Evolutionary conservation across 1,140 invertebrate genomes (phyloP), one percentile per base, ranked within the genome.

Genomic region (Ruditapes philippinarum): DNA sequence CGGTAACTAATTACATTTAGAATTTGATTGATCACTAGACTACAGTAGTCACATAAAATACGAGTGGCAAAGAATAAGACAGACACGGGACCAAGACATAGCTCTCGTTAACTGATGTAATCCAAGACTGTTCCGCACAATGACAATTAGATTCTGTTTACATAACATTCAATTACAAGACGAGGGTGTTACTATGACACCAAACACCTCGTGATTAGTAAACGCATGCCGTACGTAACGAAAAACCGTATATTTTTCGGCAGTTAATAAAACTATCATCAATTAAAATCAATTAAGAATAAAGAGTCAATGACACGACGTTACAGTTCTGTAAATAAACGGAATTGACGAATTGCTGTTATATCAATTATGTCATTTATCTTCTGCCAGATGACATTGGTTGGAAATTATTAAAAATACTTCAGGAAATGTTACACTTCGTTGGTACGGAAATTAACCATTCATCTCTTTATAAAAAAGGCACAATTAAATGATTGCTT

Each of bases 161-260:
- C 81, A 84, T 84, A 84, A 84, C 65, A 84, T 62, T 49, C 62
- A 84, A 84, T 84, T 68, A 84, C 25, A 84, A 70, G 38, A 45
- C 42, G n/a, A 40, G 36, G 28, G n/a, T 36, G 33, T 49, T 33
- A 54, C 45, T 22, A n/a, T 51, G 74, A 78, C 74, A 78, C 45
- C 25, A 54, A 49, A 17, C 49, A 78, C 74, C 74, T 78, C 19
- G 28, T 38, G 81, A 73, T 62, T 49, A 70, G 62, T 25, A 60
- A 62, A 62, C 62, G 45, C 73, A 40, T 31, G 42, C 38, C 57
- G 38, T 33, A 25, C 28, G 31, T 70, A 84, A 40, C 38, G 60
- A 11, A 45, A 84, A n/a, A 49, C 45, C 45, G 40, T 84, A 40
- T 84, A 68, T 36, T 31, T 70, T 70, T 31, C 40, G 40, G 14